Conservation (phyloP, 2,113 vertebrate genomes). For the Clupea harengus region DNA sequence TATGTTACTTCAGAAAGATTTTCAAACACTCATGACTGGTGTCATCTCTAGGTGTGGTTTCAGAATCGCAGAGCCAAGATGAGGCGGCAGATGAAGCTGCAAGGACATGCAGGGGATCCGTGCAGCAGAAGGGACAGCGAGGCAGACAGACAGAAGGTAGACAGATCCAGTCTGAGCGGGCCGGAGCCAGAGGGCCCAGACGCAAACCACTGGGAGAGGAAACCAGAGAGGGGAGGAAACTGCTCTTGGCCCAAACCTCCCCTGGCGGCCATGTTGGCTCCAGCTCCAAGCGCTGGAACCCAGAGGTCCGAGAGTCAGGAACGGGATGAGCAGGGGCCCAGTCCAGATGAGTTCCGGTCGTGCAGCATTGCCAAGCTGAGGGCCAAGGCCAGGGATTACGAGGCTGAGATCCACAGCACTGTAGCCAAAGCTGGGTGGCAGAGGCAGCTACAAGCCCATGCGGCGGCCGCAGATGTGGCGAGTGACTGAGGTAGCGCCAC, state of each 20-base stretch:
- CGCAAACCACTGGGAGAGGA: conserved; percentile 55
- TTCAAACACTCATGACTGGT: background rate
- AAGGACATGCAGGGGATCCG: conserved; percentile 53
- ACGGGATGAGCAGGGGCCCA: conserved; percentile 42
- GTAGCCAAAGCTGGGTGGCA: conserved; percentile 56
- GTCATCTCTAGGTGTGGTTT: conserved; percentile 76
- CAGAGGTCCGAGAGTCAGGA: conserved; percentile 50
- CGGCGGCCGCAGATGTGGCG: conserved; percentile 42
- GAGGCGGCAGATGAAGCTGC: conserved; percentile 77
- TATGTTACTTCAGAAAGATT: background rate
- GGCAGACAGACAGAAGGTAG: conserved; percentile 13
- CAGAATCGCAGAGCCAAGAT: conserved; percentile 83
- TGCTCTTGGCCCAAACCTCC: conserved; percentile 54
- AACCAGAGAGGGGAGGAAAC: conserved; percentile 49
- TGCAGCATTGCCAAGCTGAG: conserved; percentile 76
- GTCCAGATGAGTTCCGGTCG: conserved; percentile 68
- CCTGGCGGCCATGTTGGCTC: conserved; percentile 11
- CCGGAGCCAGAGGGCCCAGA: conserved; percentile 50
- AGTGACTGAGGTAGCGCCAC: conserved; percentile 45
- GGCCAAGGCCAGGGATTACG: conserved; percentile 76
- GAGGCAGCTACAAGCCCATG: conserved; percentile 52
- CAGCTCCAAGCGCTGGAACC: conserved; percentile 16
- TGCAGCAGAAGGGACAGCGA: conserved; percentile 45
- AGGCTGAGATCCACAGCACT: conserved; percentile 71
- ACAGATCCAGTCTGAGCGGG: background rate